Evolutionary conservation across 2,797 vertebrate species (phyloP).

Genomic region (Hirundo rustica): DNA sequence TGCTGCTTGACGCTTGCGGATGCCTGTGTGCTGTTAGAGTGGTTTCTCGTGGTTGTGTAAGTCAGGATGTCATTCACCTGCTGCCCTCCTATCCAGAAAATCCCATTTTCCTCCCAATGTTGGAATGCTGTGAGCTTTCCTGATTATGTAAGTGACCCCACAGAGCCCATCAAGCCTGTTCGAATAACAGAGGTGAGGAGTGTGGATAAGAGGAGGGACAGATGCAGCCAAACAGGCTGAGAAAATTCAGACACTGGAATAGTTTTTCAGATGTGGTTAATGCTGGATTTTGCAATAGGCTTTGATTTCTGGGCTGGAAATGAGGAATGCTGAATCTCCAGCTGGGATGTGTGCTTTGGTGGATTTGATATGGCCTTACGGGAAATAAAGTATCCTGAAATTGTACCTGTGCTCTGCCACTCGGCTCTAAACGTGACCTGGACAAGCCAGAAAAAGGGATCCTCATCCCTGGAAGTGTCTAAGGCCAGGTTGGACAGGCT

Average conservation of each 20-base stretch:
- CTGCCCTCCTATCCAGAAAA: not conserved
- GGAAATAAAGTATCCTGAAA: not conserved
- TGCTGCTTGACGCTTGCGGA: not conserved
- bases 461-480: not conserved
- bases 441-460: not conserved
- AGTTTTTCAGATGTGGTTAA: not conserved
- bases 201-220: not conserved
- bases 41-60: not conserved
- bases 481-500: rapidly evolving
- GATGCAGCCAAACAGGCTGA: not conserved
- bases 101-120: not conserved
- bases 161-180: not conserved
- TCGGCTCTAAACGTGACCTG: not conserved
- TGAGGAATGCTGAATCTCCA: not conserved
- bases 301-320: not conserved
- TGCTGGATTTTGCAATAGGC: not conserved
- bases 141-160: not conserved
- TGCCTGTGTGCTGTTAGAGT: not conserved
- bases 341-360: not conserved
- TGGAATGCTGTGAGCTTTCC: not conserved
- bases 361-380: not conserved
- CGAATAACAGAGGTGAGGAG: not conserved
- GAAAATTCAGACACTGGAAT: not conserved
- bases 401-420: not conserved
- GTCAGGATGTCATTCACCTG: not conserved